Evolutionary conservation across 2,113 vertebrate genomes (phyloP).

Genomic region (Leiothrix lutea): DNA sequence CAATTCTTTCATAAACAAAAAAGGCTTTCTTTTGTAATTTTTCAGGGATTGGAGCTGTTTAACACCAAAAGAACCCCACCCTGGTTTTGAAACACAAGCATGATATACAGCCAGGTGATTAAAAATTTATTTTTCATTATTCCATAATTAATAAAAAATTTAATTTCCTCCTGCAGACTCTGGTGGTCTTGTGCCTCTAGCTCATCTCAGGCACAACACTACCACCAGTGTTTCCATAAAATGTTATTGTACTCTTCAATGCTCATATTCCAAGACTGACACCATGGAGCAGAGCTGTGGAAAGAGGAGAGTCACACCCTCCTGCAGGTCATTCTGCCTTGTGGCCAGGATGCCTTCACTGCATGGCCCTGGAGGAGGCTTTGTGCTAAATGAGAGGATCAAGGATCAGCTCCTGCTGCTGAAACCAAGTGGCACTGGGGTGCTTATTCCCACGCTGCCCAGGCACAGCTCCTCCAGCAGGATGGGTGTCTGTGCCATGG

Average conservation of each 20-base stretch:
- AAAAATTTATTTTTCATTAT: background rate
- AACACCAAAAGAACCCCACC: background rate
- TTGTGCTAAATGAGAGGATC: background rate
- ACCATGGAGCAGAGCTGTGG: background rate
- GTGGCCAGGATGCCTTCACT: rapidly evolving
- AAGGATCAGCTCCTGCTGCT: background rate
- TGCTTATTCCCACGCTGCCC: rapidly evolving
- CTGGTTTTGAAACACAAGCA: background rate
- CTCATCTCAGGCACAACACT: background rate
- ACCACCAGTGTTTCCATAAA: background rate
- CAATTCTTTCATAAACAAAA: background rate
- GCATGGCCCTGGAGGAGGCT: background rate
- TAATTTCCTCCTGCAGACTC: background rate
- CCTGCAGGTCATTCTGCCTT: background rate
- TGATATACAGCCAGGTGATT: background rate
- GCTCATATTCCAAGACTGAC: background rate
- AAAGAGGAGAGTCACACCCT: background rate
- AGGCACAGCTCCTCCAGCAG: background rate
- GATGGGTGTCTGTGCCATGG: rapidly evolving
- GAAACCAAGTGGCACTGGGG: background rate
- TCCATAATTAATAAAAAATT: background rate
- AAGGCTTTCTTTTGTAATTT: background rate
- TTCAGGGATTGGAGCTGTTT: background rate
- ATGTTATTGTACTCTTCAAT: background rate
- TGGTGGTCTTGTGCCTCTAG: background rate